Base-by-base conservation (phyloP, 2,888 invertebrate genomes). In the Drosophila austrosaltans region DNA sequence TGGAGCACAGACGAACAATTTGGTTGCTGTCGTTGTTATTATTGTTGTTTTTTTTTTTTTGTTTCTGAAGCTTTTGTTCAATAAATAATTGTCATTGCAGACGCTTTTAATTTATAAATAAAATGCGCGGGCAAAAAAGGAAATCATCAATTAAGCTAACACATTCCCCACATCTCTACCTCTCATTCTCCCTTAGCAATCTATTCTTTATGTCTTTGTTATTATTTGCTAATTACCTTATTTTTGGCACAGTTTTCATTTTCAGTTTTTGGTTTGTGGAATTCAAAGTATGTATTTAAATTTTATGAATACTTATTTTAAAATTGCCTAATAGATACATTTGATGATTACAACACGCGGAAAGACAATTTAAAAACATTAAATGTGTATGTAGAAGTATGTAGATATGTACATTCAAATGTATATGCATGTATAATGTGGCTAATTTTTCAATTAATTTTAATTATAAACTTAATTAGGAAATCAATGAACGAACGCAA, bases 401-500 rank as follows among this genome's bases (percentile, higher is more conserved):
- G 16, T 53, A 48, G 22, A 28, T 53, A 48, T 30, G 65, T 64
- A 32, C 32, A 58, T 39, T 65, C 53, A 60, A 42, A 54, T 71
- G 48, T 62, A 69, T 69, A 58, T 70, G 48, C 22, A 48, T 48
- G 22, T 48, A 48, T 48, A 25, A 73, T 78, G 80, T 68, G 84
- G 88, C 90, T 90, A 91, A 91, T 92, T 91, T 91, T 91, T 91
- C 91, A 92, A 91, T 91, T 91, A 90, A 91, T 92, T 87, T 91
- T 91, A 90, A 91, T 92, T 91, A 91, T 89, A 90, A 92, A 92
- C 91, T 91, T 92, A 91, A 91, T 91, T 91, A 91, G 91, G 91
- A 92, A 91, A 90, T 88, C 89, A 90, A 90, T 89, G 85, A 87
- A 83, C 77, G 76, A 88, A 79, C 81, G 79, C 76, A 75, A 87